Evolutionary conservation across 2,113 vertebrate genomes (phyloP).

Genomic region (Amblyopsis rosae): DNA sequence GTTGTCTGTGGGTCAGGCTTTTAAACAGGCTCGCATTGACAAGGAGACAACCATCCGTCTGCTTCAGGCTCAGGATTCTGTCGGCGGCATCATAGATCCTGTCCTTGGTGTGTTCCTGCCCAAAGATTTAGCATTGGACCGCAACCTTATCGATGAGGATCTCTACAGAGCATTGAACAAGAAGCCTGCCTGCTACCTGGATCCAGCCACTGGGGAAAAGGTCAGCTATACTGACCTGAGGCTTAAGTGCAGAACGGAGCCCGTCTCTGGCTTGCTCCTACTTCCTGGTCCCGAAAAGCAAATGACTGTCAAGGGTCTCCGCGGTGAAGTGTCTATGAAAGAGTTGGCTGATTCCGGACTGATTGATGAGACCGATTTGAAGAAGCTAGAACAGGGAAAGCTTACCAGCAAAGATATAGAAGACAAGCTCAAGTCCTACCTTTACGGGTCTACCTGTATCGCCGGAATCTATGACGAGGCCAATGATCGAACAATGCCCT

Average conservation of each 20-base stretch:
- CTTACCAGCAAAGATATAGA: slow-evolving; percentile 86
- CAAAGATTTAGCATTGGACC: slow-evolving; percentile 87
- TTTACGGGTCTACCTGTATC: slow-evolving; percentile 91
- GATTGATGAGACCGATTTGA: slow-evolving; percentile 79
- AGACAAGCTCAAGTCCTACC: slow-evolving; percentile 86
- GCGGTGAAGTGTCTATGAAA: slow-evolving; percentile 78
- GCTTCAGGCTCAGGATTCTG: slow-evolving; percentile 89
- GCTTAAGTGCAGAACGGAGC: slow-evolving; percentile 83
- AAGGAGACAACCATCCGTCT: slow-evolving; percentile 84
- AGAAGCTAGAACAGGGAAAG: slow-evolving; percentile 78
- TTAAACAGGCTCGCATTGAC: slow-evolving; percentile 85
- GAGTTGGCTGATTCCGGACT: slow-evolving; percentile 83
- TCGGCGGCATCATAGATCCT: slow-evolving; percentile 91
- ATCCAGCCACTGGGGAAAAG: slow-evolving; percentile 84
- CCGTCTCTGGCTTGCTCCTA: slow-evolving; percentile 86
- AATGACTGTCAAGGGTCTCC: slow-evolving; percentile 85
- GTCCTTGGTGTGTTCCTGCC: slow-evolving; percentile 90
- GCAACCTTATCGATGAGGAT: slow-evolving; percentile 89
- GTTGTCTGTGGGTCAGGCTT: slow-evolving; percentile 87
- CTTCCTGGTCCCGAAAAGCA: slow-evolving; percentile 79
- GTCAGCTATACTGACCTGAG: slow-evolving; percentile 86
- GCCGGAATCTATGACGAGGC: slow-evolving; percentile 96
- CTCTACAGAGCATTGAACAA: slow-evolving; percentile 87
- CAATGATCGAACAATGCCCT: slow-evolving; percentile 86
- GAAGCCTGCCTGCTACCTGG: slow-evolving; percentile 86